Base-by-base conservation (phyloP, 2,113 vertebrate species). In the Ranitomeya imitator region DNA sequence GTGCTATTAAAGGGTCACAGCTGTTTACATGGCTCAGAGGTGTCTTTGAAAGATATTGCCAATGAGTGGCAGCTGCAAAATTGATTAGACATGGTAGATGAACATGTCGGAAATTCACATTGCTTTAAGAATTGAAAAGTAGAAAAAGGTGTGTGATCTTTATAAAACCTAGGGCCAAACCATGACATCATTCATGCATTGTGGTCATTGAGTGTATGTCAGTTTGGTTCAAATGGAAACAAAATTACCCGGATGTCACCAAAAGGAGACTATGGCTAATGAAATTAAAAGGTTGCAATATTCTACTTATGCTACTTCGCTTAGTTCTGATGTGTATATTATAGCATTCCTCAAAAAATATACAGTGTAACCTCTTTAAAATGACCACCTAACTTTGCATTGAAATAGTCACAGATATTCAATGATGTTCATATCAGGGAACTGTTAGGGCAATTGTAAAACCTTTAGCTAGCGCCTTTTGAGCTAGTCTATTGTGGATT, bases 51-150 rank as follows among this genome's bases (percentile, higher is more conserved):
- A 86, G 86, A 86, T 54, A 23, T 18, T 65, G 51, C 19, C 74
- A 89, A 52, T 90, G 90, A 92, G n/a, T 89, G 92, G 78, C 89
- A 91, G 85, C 87, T 85, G 71, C 71, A 91, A 89, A 92, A 91
- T 82, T 90, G 92, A 92, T 91, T 91, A 89, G 89, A 77, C 85
- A 90, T 18, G 85, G 91, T 85, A 61, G 78, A 88, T 83, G 81
- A 87, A 90, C 86, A 86, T 54, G 90, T 18, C 90, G 85, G 88
- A 91, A 90, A 92, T 83, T 88, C 84, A 90, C 90, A 89, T 82
- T 92, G 83, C 89, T 92, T 92, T 87, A 90, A 85, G 90, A 88
- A 92, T 89, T 91, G 91, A 91, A 89, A 92, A 89, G 88, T 87
- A 90, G 79, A 86, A 9, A 86, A 85, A 90, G 90, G 86, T 80